These are phyloP conservation scores for Episyrphus balteatus DNA, from an alignment of 1,140 invertebrate species.

Conservation along the genomic window DNA sequence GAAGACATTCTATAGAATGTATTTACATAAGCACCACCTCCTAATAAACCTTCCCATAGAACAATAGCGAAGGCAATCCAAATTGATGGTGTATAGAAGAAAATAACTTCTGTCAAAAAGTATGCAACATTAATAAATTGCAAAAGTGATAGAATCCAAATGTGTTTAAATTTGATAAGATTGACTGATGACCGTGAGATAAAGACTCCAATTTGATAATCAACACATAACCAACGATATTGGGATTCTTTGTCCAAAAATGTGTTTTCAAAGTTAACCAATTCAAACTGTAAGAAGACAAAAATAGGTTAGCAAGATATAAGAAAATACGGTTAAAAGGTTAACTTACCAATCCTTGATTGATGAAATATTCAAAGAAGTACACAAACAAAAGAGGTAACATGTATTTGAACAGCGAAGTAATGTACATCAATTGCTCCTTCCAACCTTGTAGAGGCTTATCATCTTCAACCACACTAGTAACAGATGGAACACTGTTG, in stretches of 20 bases:
- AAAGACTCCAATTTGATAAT: slow-evolving; percentile 83
- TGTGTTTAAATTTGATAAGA: slow-evolving; percentile 52
- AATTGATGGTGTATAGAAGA: slow-evolving; percentile 58
- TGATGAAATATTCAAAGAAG: slow-evolving; percentile 83
- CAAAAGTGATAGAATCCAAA: slow-evolving; percentile 67
- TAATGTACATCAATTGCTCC: slow-evolving; percentile 47
- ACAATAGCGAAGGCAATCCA: slow-evolving; percentile 63
- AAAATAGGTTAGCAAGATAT: neutral
- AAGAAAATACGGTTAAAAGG: neutral
- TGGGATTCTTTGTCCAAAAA: slow-evolving; percentile 53
- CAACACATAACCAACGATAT: slow-evolving; percentile 73
- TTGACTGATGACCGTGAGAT: slow-evolving; percentile 76
- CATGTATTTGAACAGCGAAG: slow-evolving; percentile 62
- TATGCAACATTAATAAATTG: slow-evolving; percentile 61
- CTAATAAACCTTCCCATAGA: slow-evolving; percentile 74
- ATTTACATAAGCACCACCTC: slow-evolving; percentile 78
- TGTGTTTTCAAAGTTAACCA: slow-evolving; percentile 58
- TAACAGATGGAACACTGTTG: slow-evolving; percentile 26
- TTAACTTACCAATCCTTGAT: slow-evolving; percentile 69
- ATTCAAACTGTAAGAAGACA: slow-evolving; percentile 52
- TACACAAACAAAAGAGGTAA: slow-evolving; percentile 70
- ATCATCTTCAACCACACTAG: slow-evolving; percentile 13
- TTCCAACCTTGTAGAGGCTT: slow-evolving; percentile 34
- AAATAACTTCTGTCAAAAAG: slow-evolving; percentile 56
- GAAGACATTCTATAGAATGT: slow-evolving; percentile 68